A percentile compares a stretch with the other conserved stretches of the same genome.
Conservation (phyloP, 2,113 vertebrate species). For the Lipophrys pholis region DNA sequence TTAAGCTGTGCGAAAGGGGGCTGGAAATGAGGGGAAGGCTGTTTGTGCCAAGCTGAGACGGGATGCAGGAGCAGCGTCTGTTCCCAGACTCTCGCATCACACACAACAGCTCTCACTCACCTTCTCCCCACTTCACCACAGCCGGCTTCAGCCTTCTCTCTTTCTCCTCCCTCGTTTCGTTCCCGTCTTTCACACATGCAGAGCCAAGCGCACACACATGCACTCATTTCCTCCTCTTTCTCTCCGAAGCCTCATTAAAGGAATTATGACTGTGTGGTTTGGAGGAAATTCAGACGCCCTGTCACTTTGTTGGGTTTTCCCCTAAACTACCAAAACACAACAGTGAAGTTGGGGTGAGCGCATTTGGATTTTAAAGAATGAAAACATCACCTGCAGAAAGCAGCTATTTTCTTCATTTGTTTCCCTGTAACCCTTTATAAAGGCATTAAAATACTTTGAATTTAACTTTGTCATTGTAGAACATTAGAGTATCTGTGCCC, state of each 20-base stretch:
- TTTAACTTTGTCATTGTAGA: too few relatives aligned
- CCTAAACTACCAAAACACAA: slow-evolving; percentile 33
- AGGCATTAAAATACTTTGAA: too few relatives aligned
- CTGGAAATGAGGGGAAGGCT: slow-evolving; percentile 44
- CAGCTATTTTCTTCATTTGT: neutral
- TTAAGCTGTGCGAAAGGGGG: slow-evolving; percentile 65
- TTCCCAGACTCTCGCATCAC: slow-evolving; percentile 63
- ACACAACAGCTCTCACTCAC: slow-evolving; percentile 51
- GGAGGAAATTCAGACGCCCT: slow-evolving; percentile 58
- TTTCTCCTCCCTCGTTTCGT: slow-evolving; percentile 11
- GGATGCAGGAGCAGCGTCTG: slow-evolving; percentile 57
- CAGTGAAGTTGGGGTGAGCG: slow-evolving; percentile 11
- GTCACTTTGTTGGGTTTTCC: slow-evolving; percentile 53
- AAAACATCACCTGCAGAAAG: slow-evolving; percentile 20
- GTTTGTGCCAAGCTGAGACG: slow-evolving; percentile 60
- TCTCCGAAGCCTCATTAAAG: slow-evolving; percentile 72
- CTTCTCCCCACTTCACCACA: slow-evolving; percentile 50
- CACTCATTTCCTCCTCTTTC: slow-evolving; percentile 59
- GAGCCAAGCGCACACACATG: slow-evolving; percentile 5
- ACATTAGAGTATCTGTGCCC: too few relatives aligned
- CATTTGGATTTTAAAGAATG: neutral
- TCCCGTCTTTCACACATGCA: slow-evolving; percentile 13
- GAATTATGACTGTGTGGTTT: slow-evolving; percentile 72
- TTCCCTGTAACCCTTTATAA: too few relatives aligned
- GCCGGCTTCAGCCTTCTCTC: slow-evolving; percentile 60